phyloP scores from a whole-genome alignment of 2,888 invertebrate genomes.

The Gari tellinella region DNA sequence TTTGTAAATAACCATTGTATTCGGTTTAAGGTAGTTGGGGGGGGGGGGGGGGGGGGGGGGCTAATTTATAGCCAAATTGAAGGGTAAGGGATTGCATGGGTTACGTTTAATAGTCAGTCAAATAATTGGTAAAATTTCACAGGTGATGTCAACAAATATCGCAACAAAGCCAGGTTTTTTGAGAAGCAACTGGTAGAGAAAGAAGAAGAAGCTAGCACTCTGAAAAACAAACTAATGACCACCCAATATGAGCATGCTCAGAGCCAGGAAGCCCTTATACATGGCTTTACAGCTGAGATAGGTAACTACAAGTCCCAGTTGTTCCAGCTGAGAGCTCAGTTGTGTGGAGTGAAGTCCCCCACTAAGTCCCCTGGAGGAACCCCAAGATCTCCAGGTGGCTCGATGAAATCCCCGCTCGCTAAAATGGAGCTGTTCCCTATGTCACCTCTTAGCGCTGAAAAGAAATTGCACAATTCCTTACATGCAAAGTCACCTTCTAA shows the following conservation, averaged over 20 bases:
- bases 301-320: slow-evolving; percentile 70
- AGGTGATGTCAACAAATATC: slow-evolving; percentile 50
- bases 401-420: slow-evolving; percentile 35
- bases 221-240: slow-evolving; percentile 60
- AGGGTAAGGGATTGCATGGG: too few relatives aligned
- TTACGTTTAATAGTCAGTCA: too few relatives aligned
- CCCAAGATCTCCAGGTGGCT: slow-evolving; percentile 36
- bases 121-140: not conserved
- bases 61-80: too few relatives aligned
- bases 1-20: too few relatives aligned
- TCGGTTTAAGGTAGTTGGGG: too few relatives aligned
- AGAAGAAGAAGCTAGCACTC: slow-evolving; percentile 51
- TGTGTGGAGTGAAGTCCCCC: slow-evolving; percentile 52
- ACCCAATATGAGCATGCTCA: slow-evolving; percentile 72
- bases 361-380: slow-evolving; percentile 48
- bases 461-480: not conserved
- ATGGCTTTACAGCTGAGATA: slow-evolving; percentile 79
- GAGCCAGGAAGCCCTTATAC: slow-evolving; percentile 75
- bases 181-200: slow-evolving; percentile 52
- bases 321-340: slow-evolving; percentile 48
- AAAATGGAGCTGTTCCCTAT: slow-evolving; percentile 48
- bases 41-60: too few relatives aligned
- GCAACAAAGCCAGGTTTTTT: slow-evolving; percentile 57
- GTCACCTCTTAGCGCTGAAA: slow-evolving; percentile 26
- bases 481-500: slow-evolving; percentile 20